phyloP scores from a whole-genome alignment of 1,140 invertebrate genomes.

The Calephelis virginiensis region DNA sequence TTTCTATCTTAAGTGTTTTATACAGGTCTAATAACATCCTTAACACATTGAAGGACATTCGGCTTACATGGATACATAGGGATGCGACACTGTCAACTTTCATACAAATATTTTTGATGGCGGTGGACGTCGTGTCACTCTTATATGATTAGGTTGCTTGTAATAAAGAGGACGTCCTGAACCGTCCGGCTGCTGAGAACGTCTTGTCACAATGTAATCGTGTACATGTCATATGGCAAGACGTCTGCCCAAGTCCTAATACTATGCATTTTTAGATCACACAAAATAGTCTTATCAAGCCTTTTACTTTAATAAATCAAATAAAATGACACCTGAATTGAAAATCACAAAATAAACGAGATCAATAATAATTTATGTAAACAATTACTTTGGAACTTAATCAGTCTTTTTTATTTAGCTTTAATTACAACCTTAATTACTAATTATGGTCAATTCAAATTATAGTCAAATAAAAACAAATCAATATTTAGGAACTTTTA shows the following conservation, averaged over 20 bases:
- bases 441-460: constrained; percentile 16
- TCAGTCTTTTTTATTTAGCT: constrained; percentile 1
- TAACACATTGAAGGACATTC: too few species aligned
- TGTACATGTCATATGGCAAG: constrained; percentile 1
- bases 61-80: too few species aligned
- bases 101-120: too few species aligned
- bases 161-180: too few species aligned
- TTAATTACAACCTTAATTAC: constrained; percentile 10
- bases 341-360: constrained; percentile 6
- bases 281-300: not conserved
- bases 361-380: constrained; percentile 6
- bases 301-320: not conserved
- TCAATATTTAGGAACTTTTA: constrained; percentile 19
- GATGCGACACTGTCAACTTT: too few species aligned
- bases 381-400: constrained; percentile 1
- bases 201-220: constrained; percentile 2
- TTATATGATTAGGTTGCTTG: too few species aligned
- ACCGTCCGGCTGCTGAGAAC: constrained; percentile 8
- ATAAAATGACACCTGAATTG: not conserved
- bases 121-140: too few species aligned
- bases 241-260: not conserved
- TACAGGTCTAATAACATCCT: too few species aligned
- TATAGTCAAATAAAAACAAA: constrained; percentile 5
- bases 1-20: too few species aligned
- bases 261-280: constrained; percentile 4